A percentile compares a stretch with the other conserved stretches of the same genome.
These are phyloP conservation scores for Globodera rostochiensis DNA, from an alignment of 1,140 invertebrate species.

Conservation along the genomic window DNA sequence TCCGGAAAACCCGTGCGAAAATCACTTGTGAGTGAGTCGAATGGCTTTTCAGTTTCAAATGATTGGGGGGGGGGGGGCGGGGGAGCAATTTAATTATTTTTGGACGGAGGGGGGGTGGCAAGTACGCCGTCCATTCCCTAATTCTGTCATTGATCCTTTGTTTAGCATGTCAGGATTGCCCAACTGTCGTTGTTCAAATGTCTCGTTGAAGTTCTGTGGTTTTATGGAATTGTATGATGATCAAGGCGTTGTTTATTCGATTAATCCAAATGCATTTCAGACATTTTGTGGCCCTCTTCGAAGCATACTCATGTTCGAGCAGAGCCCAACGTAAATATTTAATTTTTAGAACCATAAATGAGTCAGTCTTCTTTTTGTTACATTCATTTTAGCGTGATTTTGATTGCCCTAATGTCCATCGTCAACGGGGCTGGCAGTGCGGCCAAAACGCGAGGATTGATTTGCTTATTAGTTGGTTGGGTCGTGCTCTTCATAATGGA, in stretches of 20 bases:
- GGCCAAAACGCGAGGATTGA: conserved; percentile 67
- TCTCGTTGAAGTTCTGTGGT: conserved; percentile 67
- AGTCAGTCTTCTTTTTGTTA: not conserved
- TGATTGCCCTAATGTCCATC: conserved; percentile 67
- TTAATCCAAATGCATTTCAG: conserved; percentile 39
- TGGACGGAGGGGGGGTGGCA: no score
- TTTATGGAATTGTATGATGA: conserved; percentile 66
- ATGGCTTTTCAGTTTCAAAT: not conserved
- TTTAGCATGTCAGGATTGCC: conserved; percentile 66
- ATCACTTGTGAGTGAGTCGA: conserved; percentile 66
- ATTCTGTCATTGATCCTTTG: conserved; percentile 4
- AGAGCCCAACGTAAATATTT: conserved; percentile 64
- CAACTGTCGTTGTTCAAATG: conserved; percentile 67
- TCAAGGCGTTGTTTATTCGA: not conserved
- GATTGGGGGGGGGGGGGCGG: no score
- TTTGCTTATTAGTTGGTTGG: conserved; percentile 67
- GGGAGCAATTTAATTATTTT: no score
- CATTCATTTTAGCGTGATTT: conserved; percentile 57
- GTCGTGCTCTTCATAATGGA: conserved; percentile 69
- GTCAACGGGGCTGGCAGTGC: conserved; percentile 65
- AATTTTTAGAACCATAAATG: not conserved
- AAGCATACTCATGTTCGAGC: conserved; percentile 69
- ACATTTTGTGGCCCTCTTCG: conserved; percentile 68
- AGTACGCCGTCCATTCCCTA: no score
- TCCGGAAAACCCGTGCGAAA: conserved; percentile 66